Percentiles rank a stretch among this genome's conserved stretches.
These are phyloP conservation scores for Troides aeacus DNA, from an alignment of 2,888 invertebrate species.

Conservation along the genomic window DNA sequence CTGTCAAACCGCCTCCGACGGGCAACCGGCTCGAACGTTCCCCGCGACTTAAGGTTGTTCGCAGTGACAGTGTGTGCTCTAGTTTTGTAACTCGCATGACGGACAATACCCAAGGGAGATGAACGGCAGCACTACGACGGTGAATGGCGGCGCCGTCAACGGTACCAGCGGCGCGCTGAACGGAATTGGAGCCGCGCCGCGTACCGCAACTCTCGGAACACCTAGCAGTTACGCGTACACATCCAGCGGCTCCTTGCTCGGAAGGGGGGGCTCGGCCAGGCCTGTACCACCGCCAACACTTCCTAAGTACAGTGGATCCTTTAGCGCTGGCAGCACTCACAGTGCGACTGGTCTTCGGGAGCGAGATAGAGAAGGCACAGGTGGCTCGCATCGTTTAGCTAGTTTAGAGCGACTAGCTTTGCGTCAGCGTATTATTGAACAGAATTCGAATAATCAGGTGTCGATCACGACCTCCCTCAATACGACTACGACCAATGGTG, in stretches of 20 bases:
- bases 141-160: constrained; percentile 74
- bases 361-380: constrained; percentile 83
- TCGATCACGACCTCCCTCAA: constrained; percentile 45
- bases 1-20: constrained; percentile 79
- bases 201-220: constrained; percentile 73
- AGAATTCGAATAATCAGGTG: constrained; percentile 78
- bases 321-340: constrained; percentile 81
- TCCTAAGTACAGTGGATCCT: constrained; percentile 89
- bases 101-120: constrained; percentile 64
- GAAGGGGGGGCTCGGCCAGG: constrained; percentile 82
- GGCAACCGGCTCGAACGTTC: constrained; percentile 76
- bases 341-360: constrained; percentile 82
- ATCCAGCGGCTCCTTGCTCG: constrained; percentile 81
- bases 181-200: constrained; percentile 71
- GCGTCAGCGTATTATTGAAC: constrained; percentile 89
- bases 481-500: constrained; percentile 60
- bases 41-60: constrained; percentile 60
- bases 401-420: constrained; percentile 91
- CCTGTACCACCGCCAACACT: constrained; percentile 89
- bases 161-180: constrained; percentile 70
- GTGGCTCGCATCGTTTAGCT: constrained; percentile 88
- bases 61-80: constrained; percentile 70
- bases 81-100: constrained; percentile 67
- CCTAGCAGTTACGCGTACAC: constrained; percentile 83
- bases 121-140: constrained; percentile 79